Evolutionary conservation across 30 jellyfish, hydroid and myxozoan species (phyloP).

Genomic region (Hydractinia echinata): DNA sequence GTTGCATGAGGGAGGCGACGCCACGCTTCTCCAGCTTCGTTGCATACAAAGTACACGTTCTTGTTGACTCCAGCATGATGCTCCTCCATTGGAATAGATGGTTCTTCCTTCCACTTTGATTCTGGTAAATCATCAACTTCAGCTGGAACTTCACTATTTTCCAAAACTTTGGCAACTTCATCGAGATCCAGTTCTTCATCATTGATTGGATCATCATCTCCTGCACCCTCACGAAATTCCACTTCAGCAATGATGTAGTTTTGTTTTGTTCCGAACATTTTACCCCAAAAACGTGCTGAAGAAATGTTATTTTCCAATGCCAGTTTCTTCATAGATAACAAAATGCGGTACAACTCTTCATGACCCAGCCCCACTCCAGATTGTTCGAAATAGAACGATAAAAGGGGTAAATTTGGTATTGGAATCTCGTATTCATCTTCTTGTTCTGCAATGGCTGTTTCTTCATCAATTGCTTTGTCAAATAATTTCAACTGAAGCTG

Average conservation of each 20-base stretch:
- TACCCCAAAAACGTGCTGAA: conserved; percentile 16
- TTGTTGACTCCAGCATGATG: neutral
- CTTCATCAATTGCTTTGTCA: neutral
- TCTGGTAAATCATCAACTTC: conserved; percentile 13
- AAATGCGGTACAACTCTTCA: conserved; percentile 4
- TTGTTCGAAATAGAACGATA: neutral
- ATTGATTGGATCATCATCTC: neutral
- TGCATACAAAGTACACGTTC: conserved; percentile 18
- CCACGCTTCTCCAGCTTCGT: conserved; percentile 62
- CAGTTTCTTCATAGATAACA: neutral
- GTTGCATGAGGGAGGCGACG: conserved; percentile 68
- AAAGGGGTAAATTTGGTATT: neutral
- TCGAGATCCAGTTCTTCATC: neutral
- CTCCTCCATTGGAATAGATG: neutral
- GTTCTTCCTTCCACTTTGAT: conserved; percentile 3
- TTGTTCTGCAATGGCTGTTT: neutral
- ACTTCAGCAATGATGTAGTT: conserved; percentile 18
- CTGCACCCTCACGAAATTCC: neutral
- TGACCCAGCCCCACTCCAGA: conserved; percentile 18
- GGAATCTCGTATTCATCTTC: conserved; percentile 16
- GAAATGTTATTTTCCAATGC: neutral
- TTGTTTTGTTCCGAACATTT: conserved; percentile 3
- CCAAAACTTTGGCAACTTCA: neutral
- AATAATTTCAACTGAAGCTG: neutral
- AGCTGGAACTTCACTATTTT: neutral